Conservation (phyloP, 2,113 vertebrate species). For the Thunnus thynnus region DNA sequence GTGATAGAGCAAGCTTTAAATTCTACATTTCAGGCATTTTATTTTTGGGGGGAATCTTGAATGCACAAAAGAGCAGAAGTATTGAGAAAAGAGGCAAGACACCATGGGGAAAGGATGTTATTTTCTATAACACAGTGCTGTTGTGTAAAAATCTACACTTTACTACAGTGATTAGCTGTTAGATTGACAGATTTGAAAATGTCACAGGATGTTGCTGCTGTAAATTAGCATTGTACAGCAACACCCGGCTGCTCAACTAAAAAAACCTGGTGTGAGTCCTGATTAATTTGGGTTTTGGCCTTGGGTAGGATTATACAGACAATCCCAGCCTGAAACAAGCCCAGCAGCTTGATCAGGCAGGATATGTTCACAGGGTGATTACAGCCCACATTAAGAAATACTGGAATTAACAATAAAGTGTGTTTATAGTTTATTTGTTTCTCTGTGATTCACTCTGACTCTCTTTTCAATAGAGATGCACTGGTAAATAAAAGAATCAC, state of each 20-base stretch:
- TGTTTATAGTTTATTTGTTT: conserved; percentile 6
- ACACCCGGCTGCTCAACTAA: background rate
- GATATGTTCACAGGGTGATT: conserved; percentile 21
- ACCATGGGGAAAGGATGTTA: no score
- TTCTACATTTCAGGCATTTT: background rate
- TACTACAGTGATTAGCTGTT: conserved; percentile 31
- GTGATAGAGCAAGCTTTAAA: no score
- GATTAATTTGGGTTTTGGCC: conserved; percentile 41
- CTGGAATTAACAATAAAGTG: background rate
- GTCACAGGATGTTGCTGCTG: conserved; percentile 16
- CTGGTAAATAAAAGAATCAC: background rate
- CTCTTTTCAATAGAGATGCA: background rate
- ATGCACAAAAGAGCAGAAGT: no score
- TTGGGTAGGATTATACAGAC: conserved; percentile 29
- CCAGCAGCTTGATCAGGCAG: conserved; percentile 1
- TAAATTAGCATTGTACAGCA: conserved; percentile 7
- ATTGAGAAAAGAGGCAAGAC: background rate
- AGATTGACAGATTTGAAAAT: conserved; percentile 29
- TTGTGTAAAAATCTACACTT: background rate
- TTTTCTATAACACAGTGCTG: background rate
- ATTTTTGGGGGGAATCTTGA: no score
- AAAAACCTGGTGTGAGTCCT: conserved; percentile 16
- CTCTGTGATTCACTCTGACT: background rate
- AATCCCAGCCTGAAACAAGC: conserved; percentile 14
- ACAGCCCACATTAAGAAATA: background rate